phyloP scores from a whole-genome alignment of 2,797 vertebrate species.

The Gadopsis marmoratus region DNA sequence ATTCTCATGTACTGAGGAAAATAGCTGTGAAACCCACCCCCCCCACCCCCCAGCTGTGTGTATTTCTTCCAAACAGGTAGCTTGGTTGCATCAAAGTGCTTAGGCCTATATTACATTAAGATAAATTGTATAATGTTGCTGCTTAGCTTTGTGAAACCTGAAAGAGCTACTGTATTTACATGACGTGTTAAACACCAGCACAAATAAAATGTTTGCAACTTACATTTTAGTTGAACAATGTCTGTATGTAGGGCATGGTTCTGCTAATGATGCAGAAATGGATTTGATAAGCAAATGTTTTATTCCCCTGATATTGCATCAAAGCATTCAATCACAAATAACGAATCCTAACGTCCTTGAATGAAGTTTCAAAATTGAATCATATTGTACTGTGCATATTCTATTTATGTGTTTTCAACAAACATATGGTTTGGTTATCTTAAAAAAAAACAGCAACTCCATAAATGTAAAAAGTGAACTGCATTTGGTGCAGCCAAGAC shows the following conservation, averaged over 20 bases:
- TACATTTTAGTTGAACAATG: slow-evolving; percentile 38
- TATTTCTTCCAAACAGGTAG: slow-evolving; percentile 22
- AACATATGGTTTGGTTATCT: slow-evolving; percentile 18
- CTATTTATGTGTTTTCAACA: neutral
- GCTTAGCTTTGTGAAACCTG: slow-evolving; percentile 9
- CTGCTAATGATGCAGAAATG: slow-evolving; percentile 71
- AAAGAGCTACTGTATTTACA: neutral
- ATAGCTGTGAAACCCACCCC: slow-evolving; percentile 13
- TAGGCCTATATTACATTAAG: slow-evolving; percentile 12
- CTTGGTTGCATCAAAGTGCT: slow-evolving; percentile 18
- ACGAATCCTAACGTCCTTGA: slow-evolving; percentile 71
- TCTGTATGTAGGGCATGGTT: slow-evolving; percentile 65
- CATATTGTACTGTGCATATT: slow-evolving; percentile 6
- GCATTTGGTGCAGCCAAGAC: neutral
- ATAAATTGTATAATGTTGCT: neutral
- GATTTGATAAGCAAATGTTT: slow-evolving; percentile 73
- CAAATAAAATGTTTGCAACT: slow-evolving; percentile 43
- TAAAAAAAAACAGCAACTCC: slow-evolving; percentile 6
- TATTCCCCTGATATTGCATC: slow-evolving; percentile 77
- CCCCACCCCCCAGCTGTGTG: neutral
- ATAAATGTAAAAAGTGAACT: slow-evolving; percentile 4
- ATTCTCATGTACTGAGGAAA: slow-evolving; percentile 44
- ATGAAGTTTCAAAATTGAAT: slow-evolving; percentile 53
- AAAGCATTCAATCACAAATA: slow-evolving; percentile 78
- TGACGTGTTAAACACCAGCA: slow-evolving; percentile 24